Evolutionary conservation across 92 coral and sea anemone genomes (phyloP).

Genomic region (Siderastrea radians): DNA sequence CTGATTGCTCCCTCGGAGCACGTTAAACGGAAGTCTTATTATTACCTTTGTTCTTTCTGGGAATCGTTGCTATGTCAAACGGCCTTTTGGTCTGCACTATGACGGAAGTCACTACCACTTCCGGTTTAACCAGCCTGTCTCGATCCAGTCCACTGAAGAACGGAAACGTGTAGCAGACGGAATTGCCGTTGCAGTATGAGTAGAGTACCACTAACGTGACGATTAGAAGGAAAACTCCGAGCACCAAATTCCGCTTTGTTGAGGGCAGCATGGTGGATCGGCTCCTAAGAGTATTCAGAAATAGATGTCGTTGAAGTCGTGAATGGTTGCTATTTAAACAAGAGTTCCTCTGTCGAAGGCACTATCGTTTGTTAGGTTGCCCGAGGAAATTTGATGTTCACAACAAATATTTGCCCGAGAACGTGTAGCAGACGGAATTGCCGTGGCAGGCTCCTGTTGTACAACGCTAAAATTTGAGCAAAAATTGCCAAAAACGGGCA

Average conservation of each 20-base stretch:
- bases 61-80: constrained; percentile 5
- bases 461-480: too few species aligned
- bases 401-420: constrained; percentile 33
- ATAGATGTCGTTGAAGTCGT: not conserved
- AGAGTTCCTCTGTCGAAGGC: too few species aligned
- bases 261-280: constrained; percentile 70
- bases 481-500: too few species aligned
- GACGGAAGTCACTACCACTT: constrained; percentile 71
- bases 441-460: constrained; percentile 59
- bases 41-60: constrained; percentile 23
- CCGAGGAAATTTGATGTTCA: too few species aligned
- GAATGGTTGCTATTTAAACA: too few species aligned
- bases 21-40: not conserved
- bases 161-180: constrained; percentile 88
- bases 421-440: constrained; percentile 79
- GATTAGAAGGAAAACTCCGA: constrained; percentile 67
- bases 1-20: not conserved
- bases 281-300: constrained; percentile 6
- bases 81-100: constrained; percentile 60
- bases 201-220: constrained; percentile 83
- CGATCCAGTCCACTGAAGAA: constrained; percentile 77
- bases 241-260: constrained; percentile 73
- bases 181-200: constrained; percentile 85
- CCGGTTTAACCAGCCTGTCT: constrained; percentile 44
- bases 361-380: too few species aligned